These are phyloP conservation scores for Epinotia bilunana DNA, from an alignment of 2,888 invertebrate species.

Conservation along the genomic window DNA sequence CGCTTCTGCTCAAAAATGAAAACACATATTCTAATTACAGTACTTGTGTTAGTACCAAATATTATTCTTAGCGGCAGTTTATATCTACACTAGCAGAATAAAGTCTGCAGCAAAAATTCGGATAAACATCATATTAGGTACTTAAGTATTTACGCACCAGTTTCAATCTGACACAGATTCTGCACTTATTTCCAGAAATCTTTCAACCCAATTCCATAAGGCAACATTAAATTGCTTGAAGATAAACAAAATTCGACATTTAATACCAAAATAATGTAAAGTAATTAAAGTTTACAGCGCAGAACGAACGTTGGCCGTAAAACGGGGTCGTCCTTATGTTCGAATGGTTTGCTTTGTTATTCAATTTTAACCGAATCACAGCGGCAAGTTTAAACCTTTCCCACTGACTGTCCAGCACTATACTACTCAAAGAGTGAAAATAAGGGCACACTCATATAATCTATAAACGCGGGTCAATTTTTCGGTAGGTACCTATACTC, in stretches of 20 bases:
- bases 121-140: too few relatives aligned
- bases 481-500: too few relatives aligned
- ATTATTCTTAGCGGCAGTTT: too few relatives aligned
- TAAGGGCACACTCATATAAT: too few relatives aligned
- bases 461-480: too few relatives aligned
- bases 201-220: background rate
- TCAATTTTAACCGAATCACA: slow-evolving; percentile 27
- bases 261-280: slow-evolving; percentile 42
- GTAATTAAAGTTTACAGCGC: slow-evolving; percentile 43
- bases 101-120: too few relatives aligned
- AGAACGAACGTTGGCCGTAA: slow-evolving; percentile 35
- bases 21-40: too few relatives aligned
- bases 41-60: too few relatives aligned
- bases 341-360: slow-evolving; percentile 35
- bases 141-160: too few relatives aligned
- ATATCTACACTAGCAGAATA: too few relatives aligned
- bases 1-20: too few relatives aligned
- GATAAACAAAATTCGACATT: slow-evolving; percentile 42
- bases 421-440: background rate
- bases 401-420: background rate
- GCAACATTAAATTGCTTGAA: slow-evolving; percentile 36
- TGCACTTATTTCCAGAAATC: background rate
- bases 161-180: background rate
- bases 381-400: background rate
- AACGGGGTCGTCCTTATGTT: slow-evolving; percentile 30